A percentile compares a stretch with the other conserved stretches of the same genome.
Evolutionary conservation across 2,113 vertebrate genomes (phyloP).

Genomic region (Eulacestoma nigropectus): DNA sequence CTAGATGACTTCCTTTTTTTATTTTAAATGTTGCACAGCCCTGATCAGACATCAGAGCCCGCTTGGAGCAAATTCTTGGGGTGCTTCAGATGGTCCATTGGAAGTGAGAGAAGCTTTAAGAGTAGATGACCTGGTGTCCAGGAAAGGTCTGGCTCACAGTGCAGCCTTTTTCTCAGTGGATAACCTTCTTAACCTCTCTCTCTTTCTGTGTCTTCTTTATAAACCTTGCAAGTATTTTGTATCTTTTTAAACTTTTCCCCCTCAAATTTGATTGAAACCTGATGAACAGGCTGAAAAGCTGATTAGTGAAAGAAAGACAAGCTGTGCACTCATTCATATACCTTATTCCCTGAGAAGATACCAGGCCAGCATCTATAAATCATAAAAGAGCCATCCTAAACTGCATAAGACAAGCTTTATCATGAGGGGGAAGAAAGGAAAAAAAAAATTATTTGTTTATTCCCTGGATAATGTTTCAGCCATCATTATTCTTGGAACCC

Average conservation of each 20-base stretch:
- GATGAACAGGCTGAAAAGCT: not conserved
- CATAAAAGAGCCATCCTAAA: not conserved
- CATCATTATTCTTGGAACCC: constrained; percentile 43
- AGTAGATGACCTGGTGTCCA: not conserved
- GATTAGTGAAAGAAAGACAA: not conserved
- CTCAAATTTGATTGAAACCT: not conserved
- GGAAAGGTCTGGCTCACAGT: not conserved
- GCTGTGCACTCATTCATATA: rapidly evolving
- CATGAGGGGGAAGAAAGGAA: not conserved
- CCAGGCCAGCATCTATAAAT: not conserved
- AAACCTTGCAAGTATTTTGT: not conserved
- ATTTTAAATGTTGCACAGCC: not conserved
- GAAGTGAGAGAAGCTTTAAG: not conserved
- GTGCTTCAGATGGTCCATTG: not conserved
- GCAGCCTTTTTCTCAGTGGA: not conserved
- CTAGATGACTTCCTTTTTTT: not conserved
- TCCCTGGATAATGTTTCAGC: constrained; percentile 4
- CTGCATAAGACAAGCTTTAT: not conserved
- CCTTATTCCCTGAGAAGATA: not conserved
- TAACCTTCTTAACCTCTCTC: not conserved
- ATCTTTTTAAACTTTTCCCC: not conserved
- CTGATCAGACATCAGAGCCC: not conserved
- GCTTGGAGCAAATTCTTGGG: not conserved
- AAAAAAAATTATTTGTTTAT: not conserved
- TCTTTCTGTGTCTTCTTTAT: not conserved